Evolutionary conservation across 2,888 invertebrate genomes (phyloP).

Genomic region (Arrhopalites spinosus): DNA sequence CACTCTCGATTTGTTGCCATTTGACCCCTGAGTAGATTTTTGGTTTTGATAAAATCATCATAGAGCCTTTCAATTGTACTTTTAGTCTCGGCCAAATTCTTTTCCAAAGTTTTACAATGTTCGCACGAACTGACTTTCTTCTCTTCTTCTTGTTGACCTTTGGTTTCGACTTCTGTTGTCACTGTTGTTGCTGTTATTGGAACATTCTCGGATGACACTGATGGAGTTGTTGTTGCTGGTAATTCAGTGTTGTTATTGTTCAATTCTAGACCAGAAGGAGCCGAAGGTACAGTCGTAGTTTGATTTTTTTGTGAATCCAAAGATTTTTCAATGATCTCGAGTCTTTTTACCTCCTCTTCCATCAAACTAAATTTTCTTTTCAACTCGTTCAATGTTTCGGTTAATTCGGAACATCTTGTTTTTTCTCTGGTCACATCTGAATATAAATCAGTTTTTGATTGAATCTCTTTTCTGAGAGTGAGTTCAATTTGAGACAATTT

Average conservation of each 20-base stretch:
- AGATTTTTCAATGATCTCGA: background rate
- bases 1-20: conserved; percentile 45
- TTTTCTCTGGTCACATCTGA: conserved; percentile 42
- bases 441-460: conserved; percentile 44
- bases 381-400: conserved; percentile 19
- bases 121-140: background rate
- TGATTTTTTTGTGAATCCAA: background rate
- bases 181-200: background rate
- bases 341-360: conserved; percentile 12
- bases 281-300: background rate
- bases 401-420: conserved; percentile 26
- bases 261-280: background rate
- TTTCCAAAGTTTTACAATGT: conserved; percentile 34
- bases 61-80: conserved; percentile 33
- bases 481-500: conserved; percentile 47
- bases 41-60: conserved; percentile 45
- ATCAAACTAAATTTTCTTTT: conserved; percentile 25
- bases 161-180: background rate
- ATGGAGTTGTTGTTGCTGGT: background rate
- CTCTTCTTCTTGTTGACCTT: background rate
- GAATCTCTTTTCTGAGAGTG: conserved; percentile 44
- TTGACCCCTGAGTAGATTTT: conserved; percentile 42
- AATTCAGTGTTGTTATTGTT: background rate
- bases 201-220: background rate
- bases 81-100: conserved; percentile 34